Evolutionary conservation across 2,888 invertebrate genomes (phyloP), one percentile per base, ranked within the genome.

Genomic region (Drosophila nr. perissopoda): DNA sequence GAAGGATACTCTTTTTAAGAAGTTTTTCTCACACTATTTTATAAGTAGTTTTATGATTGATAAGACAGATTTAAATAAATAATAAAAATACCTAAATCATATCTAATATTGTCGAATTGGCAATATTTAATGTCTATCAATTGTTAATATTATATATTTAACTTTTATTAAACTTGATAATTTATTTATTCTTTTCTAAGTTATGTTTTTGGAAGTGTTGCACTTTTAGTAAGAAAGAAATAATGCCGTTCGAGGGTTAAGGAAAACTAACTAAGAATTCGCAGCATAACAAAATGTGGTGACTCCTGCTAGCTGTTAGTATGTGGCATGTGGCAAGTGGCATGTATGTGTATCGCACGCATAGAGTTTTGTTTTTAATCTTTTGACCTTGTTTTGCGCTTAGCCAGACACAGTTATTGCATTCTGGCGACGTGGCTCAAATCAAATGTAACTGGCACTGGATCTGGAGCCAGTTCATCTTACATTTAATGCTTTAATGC

Each of bases 311-410:
- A n/a, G 16, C 11, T 10, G 46, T 25, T 25, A 25, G 46, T 46
- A 46, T 46, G 46, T 46, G 46, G 46, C 29, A 31, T 51, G 29
- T 52, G 21, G 1, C n/a, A n/a, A n/a, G 21, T 21, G 59, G 38
- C 25, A 38, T 51, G 18, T 40, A 16, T 10, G 18, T 49, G 27
- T 49, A 29, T 18, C 46, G 33, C n/a, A 40, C 34, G 60, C 70
- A 72, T 62, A 52, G 72, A 60, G 76, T 75, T 85, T 83, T 86
- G 86, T 86, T 87, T 88, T 87, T 87, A 88, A 87, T 87, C 86
- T 81, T 83, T 86, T 86, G 81, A 76, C 76, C 79, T 83, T 83
- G 79, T 87, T 81, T 85, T 71, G 74, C 51, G 70, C 64, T 52
- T 27, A 42, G 48, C 75, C 79, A 83, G 87, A 88, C 87, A 76